A percentile compares a stretch with the other conserved stretches of the same genome.
These are phyloP conservation scores for Synanthedon tipuliformis DNA, from an alignment of 2,888 invertebrate genomes.

Conservation along the genomic window DNA sequence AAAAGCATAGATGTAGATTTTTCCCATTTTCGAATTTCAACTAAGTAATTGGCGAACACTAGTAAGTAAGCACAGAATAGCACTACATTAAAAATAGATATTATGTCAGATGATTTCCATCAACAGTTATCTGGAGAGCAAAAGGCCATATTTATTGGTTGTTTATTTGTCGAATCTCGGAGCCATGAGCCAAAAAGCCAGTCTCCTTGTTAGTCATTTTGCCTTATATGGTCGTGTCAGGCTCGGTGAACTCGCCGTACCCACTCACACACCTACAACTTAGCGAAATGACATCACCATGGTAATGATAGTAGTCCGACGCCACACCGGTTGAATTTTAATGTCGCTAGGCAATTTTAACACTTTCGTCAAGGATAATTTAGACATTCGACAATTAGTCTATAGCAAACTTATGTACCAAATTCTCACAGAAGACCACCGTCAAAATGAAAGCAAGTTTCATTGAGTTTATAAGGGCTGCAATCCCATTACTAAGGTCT, in stretches of 20 bases:
- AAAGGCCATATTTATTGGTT: not conserved
- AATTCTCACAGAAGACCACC: no score
- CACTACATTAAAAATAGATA: no score
- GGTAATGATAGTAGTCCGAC: constrained; percentile 17
- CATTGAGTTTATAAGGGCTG: not conserved
- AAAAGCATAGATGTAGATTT: no score
- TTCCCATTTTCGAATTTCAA: no score
- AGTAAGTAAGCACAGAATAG: no score
- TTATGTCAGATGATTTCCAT: not conserved
- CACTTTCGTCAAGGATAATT: constrained; percentile 29
- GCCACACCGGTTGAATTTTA: constrained; percentile 43
- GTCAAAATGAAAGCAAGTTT: no score
- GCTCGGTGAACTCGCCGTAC: constrained; percentile 24
- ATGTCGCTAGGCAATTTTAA: constrained; percentile 28
- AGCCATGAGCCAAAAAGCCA: constrained; percentile 42
- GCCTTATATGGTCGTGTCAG: constrained; percentile 47
- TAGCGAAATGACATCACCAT: constrained; percentile 48
- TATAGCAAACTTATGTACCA: no score
- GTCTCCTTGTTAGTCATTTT: constrained; percentile 52
- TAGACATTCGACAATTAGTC: constrained; percentile 15
- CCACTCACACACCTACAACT: constrained; percentile 38
- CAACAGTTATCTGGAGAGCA: not conserved
- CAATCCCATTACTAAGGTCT: not conserved
- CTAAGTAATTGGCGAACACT: no score
- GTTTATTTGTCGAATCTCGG: constrained; percentile 21